Base-by-base conservation (phyloP, 2,797 vertebrate genomes). In the Ciconia nigra region DNA sequence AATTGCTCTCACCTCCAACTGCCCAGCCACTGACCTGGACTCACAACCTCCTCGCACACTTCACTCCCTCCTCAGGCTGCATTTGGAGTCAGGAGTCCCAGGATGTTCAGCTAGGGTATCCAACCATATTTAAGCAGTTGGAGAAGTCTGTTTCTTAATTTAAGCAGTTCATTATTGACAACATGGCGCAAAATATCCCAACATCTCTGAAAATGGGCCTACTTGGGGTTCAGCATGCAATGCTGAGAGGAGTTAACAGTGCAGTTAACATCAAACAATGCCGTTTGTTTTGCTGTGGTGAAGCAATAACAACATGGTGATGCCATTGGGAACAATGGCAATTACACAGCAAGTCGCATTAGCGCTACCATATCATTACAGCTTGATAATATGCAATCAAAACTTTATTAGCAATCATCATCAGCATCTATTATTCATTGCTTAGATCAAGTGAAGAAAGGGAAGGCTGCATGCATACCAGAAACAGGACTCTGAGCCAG, bases 331-430 rank as follows among this genome's bases (percentile, higher is more conserved):
- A 97, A 86, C 84, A 94, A 91, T 28, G 92, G 82, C 84, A 97
- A 94, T 96, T 94, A 95, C 84, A 83, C 46, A 71, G 84, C 78
- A 83, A 89, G 67, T 61, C 10, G 4, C 59, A 67, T 81, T 11
- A 89, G 65, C 61, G 24, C 70, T 74, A 51, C 42, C 57, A 19
- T 83, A 55, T 93, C 82, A 87, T 93, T 97, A 93, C 31, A 83
- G 63, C 65, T 81, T 72, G 72, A 90, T 89, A 92, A 93, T 69
- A 76, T 12, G 69, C 94, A 96, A 96, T 95, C 90, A 97, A 92
- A 97, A 96, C 72, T 94, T 97, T 95, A 97, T 96, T 93, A 97
- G 87, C 54, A 86, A 89, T 78, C 91, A 96, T 0, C 86, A 89
- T 0, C 59, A 89, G 59, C 78, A 96, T 96, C 92, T 96, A 97